A percentile compares a stretch with the other conserved stretches of the same genome.
These are phyloP conservation scores for Chelonus insularis DNA, from an alignment of 1,140 invertebrate genomes.

Conservation along the genomic window DNA sequence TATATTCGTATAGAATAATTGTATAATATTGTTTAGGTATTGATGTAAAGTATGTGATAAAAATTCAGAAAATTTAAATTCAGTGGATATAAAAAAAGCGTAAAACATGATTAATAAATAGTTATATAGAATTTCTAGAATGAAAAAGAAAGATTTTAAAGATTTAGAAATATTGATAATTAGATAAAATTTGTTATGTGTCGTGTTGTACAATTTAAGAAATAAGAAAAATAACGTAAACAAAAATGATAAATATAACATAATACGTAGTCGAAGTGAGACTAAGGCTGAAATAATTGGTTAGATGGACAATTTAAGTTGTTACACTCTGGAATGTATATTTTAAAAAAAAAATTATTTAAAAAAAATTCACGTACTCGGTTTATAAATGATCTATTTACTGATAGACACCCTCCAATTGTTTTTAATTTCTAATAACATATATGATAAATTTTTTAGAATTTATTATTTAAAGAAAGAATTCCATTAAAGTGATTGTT, in stretches of 20 bases:
- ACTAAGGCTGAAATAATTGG: slow-evolving; percentile 47
- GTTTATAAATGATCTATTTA: too few species aligned
- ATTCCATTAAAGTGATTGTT: too few species aligned
- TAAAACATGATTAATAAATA: not conserved
- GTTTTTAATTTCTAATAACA: too few species aligned
- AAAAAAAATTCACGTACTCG: too few species aligned
- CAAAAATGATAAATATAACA: slow-evolving; percentile 42
- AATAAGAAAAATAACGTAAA: slow-evolving; percentile 7
- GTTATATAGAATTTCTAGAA: too few species aligned
- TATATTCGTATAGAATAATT: slow-evolving; percentile 17
- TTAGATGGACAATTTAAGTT: slow-evolving; percentile 24
- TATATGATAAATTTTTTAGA: too few species aligned
- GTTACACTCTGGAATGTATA: not conserved
- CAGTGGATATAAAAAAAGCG: not conserved
- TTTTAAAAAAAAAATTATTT: too few species aligned
- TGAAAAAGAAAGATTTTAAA: slow-evolving; percentile 20
- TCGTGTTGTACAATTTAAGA: not conserved
- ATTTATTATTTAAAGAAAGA: too few species aligned
- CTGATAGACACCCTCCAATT: too few species aligned
- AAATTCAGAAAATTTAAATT: not conserved
- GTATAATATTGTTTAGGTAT: slow-evolving; percentile 26
- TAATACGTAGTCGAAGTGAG: slow-evolving; percentile 51
- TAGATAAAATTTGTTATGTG: slow-evolving; percentile 6
- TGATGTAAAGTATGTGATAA: slow-evolving; percentile 21
- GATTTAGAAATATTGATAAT: not conserved